phyloP scores from a whole-genome alignment of 1,140 invertebrate genomes.

The Zaprionus gabonicus region DNA sequence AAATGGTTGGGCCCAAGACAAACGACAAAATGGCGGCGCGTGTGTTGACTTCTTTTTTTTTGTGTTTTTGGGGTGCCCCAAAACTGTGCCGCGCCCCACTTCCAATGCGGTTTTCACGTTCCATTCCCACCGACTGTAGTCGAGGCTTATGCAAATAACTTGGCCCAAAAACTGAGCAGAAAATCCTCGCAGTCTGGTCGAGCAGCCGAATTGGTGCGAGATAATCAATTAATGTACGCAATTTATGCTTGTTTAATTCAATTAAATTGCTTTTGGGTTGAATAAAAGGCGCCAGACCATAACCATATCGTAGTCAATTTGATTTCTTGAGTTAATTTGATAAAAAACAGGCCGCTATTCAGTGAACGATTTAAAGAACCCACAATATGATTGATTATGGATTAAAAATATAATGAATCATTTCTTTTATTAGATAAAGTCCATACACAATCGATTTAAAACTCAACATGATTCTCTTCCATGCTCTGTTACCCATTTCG shows the following conservation, averaged over 20 bases:
- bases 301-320: neutral
- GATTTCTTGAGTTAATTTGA: conserved; percentile 1
- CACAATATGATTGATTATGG: neutral
- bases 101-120: neutral
- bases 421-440: neutral
- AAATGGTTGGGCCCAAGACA: conserved; percentile 36
- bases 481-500: neutral
- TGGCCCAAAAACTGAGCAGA: conserved; percentile 17
- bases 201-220: neutral
- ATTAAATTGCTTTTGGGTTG: conserved; percentile 11
- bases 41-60: conserved; percentile 39
- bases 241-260: conserved; percentile 22
- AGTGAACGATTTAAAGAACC: neutral
- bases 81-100: conserved; percentile 18
- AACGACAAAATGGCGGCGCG: conserved; percentile 64
- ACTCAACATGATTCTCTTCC: neutral
- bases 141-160: conserved; percentile 33
- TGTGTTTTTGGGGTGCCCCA: neutral
- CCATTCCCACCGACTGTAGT: neutral
- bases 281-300: neutral
- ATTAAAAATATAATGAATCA: neutral
- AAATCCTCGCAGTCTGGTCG: conserved; percentile 5
- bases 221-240: conserved; percentile 23
- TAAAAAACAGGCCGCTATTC: neutral
- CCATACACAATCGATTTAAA: neutral